A percentile compares a stretch with the other conserved stretches of the same genome.
phyloP scores from a whole-genome alignment of 2,797 vertebrate genomes.

The Hydrocynus forskahlii region DNA sequence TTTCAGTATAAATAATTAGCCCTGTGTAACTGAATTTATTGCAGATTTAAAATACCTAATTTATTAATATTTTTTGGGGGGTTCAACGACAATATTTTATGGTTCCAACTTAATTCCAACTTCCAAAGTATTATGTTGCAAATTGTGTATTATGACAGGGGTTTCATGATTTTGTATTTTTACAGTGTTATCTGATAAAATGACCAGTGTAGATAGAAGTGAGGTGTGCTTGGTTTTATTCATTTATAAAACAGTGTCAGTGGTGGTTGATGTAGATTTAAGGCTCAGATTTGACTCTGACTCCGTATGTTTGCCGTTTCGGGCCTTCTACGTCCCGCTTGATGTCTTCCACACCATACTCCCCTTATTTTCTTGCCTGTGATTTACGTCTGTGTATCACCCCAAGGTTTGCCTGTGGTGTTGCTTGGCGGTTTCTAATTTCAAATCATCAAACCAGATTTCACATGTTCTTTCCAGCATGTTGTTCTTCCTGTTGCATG shows the following conservation, averaged over 20 bases:
- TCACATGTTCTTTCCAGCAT: neutral
- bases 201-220: neutral
- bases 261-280: no score
- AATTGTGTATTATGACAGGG: no score
- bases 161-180: neutral
- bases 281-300: neutral
- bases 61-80: no score
- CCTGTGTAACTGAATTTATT: no score
- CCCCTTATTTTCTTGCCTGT: neutral
- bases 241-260: neutral
- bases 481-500: slow-evolving; percentile 6
- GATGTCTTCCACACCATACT: neutral
- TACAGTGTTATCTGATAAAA: neutral
- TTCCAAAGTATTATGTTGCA: no score
- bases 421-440: neutral
- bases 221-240: neutral
- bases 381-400: neutral
- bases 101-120: no score
- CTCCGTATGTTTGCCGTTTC: neutral
- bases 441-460: neutral
- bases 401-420: neutral
- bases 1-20: no score
- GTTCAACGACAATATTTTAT: no score
- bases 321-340: neutral
- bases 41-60: no score